Base-by-base conservation (phyloP, 1,140 invertebrate species). In the Atopsyche davidsoni region DNA sequence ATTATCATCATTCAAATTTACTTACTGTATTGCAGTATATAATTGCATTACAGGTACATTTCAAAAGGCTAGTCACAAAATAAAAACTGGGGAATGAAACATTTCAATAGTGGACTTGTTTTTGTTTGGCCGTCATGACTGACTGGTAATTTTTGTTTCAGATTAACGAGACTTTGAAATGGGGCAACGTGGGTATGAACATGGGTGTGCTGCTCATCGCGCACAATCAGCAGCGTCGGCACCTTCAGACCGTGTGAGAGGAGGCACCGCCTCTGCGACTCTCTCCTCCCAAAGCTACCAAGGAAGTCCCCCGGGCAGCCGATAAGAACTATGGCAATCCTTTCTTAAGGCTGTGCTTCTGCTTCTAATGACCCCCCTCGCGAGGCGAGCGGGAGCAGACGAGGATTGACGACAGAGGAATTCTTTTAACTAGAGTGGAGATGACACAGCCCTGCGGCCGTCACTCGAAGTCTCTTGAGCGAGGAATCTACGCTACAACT, bases 131-230 rank as follows among this genome's bases (percentile, higher is more conserved):
- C n/a, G n/a, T n/a, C n/a, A n/a, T n/a, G n/a, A n/a, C n/a, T n/a
- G n/a, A n/a, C n/a, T n/a, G n/a, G n/a, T n/a, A n/a, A 23, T 23
- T 34, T 17, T 49, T 50, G 48, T 79, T 78, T 48, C 75, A 81
- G 79, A 78, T 79, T 62, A 81, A 78, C 64, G 79, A 82, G 67
- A 78, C 78, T 58, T 70, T 79, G 50, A 80, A 79, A 64, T 81
- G 79, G 79, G 79, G 79, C 59, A 80, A 75, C 67, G 73, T 81
- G 59, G 77, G 79, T 61, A 79, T 80, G 71, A 81, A 79, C 63
- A 77, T 79, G 64, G 78, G 79, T 58, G 75, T 80, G 53, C 70
- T 80, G 66, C 66, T 80, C 46, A 72, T 79, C 50, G 77, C 73
- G 60, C 77, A 78, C 53, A 54, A 44, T 44, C 64, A 55, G 56